Evolutionary conservation across 2,797 vertebrate genomes (phyloP), one percentile per base, ranked within the genome.

Genomic region (Toxotes lorentzi): DNA sequence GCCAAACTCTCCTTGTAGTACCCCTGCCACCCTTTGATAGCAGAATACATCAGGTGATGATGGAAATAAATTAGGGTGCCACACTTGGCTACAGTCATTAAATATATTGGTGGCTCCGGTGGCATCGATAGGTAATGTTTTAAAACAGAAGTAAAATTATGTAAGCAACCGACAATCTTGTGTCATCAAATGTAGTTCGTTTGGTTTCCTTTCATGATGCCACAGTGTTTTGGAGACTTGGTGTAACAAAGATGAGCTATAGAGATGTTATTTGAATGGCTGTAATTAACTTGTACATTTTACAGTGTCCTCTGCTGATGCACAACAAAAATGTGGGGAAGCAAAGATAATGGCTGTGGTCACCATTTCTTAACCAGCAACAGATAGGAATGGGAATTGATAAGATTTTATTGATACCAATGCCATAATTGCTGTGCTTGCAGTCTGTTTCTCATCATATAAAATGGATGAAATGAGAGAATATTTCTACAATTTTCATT

Each of bases 201-300:
- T 53, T 30, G 34, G 17, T 51, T 41, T 21, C 34, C 58, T 13
- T 53, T 32, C 5, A 24, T 63, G 27, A 54, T 45, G 21, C 35
- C 58, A 62, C 48, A 30, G 12, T 62, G 51, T 56, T 51, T 65
- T 23, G 4, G 50, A 24, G 3, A 17, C 30, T 47, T 23, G 12
- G 8, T 50, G 30, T n/a, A 40, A 41, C 1, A 6, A 23, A 66
- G 41, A 57, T 16, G 65, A 59, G 21, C 7, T 14, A 8, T 35
- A 30, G 2, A n/a, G 21, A 30, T n/a, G 4, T 7, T 10, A 10
- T 30, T 17, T 61, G 13, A 17, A 16, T 24, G 24, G 34, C 35
- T 51, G 2, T 48, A 63, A 62, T 73, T 38, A 38, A 48, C 23
- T 35, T 58, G 6, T 34, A 43, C 27, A 24, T 70, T 41, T 73